Percentiles rank a stretch among this genome's conserved stretches.
These are phyloP conservation scores for Cynodonichthys magdalenae DNA, from an alignment of 2,797 vertebrate species.

Conservation along the genomic window DNA sequence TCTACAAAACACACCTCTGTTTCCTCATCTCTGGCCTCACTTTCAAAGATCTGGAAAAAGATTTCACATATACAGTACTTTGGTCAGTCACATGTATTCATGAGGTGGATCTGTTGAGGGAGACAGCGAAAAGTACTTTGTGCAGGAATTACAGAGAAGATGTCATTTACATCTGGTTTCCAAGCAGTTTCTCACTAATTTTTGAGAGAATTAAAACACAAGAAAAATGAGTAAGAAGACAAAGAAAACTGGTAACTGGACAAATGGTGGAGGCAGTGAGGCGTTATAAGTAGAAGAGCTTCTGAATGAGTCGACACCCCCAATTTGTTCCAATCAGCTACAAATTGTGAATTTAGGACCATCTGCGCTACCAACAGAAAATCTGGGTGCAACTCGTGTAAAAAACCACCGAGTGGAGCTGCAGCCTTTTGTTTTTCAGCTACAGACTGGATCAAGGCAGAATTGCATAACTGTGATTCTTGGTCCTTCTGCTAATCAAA, in stretches of 20 bases:
- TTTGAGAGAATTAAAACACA: neutral
- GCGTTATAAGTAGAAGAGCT: slow-evolving; percentile 24
- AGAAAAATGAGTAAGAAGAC: neutral
- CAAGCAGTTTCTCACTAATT: slow-evolving; percentile 16
- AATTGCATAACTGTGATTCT: slow-evolving; percentile 44
- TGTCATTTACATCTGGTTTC: neutral
- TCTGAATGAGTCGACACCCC: slow-evolving; percentile 18
- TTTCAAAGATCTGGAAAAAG: slow-evolving; percentile 89
- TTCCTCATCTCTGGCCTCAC: slow-evolving; percentile 86
- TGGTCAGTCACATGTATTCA: slow-evolving; percentile 18
- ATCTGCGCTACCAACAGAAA: slow-evolving; percentile 17
- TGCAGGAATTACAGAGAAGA: no score
- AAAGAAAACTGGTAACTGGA: neutral
- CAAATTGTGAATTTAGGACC: slow-evolving; percentile 37
- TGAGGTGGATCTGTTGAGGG: slow-evolving; percentile 5
- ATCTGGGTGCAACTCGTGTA: slow-evolving; percentile 13
- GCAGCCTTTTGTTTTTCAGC: slow-evolving; percentile 18
- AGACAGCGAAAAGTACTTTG: no score
- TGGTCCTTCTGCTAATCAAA: slow-evolving; percentile 5
- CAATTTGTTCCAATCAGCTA: slow-evolving; percentile 23
- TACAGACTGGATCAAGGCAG: neutral
- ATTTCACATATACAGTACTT: slow-evolving; percentile 28
- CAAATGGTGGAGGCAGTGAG: slow-evolving; percentile 12
- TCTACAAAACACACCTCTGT: slow-evolving; percentile 93
- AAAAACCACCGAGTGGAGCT: slow-evolving; percentile 55